Base-by-base conservation (phyloP, 2,113 vertebrate genomes). In the Pteruthius melanotis region DNA sequence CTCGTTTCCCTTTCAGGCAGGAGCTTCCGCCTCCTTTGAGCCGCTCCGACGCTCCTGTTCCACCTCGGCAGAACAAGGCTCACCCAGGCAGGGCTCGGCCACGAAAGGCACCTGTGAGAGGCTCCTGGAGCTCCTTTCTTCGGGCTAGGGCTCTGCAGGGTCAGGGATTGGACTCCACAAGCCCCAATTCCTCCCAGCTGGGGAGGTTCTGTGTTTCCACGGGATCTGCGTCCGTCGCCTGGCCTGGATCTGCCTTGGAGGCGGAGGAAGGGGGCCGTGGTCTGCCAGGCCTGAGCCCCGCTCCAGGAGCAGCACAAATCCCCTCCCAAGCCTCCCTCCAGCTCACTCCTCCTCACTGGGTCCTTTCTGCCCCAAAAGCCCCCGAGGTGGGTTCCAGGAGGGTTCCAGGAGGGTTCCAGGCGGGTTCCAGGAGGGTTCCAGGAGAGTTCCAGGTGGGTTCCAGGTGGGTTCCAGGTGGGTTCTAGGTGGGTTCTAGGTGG, bases 21-120 rank as follows among this genome's bases (percentile, higher is more conserved):
- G 16, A 89, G 44, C 83, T 52, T 81, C 87, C 87, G 59, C 82
- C 47, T 60, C 21, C 87, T 96, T 89, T 94, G 85, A 94, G 15
- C 31, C 1, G 0, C 75, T 89, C 42, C 53, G 81, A 79, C 91
- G 86, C 37, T 93, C 52, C 0, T 78, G 76, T 90, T 52, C 65
- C 2, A 0, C 31, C 92, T 56, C 93, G 83, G 95, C 79, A 35
- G 53, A 83, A 68, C 94, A 89, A 68, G 60, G n/a, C 79, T 93
- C 6, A 0, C 23, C 26, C 68, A 31, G 28, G 79, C 63, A 87
- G 77, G 83, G 15, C 53, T 53, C 59, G 57, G 63, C 89, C 76
- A 12, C 31, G 76, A 87, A 72, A 91, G 63, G 37, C 33, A 47
- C 49, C 64, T 33, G 37, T 1, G 77, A 50, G 79, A 74, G 31